A percentile compares a stretch with the other conserved stretches of the same genome.
Evolutionary conservation across 2,797 vertebrate genomes (phyloP).

Genomic region (Parambassis ranga): DNA sequence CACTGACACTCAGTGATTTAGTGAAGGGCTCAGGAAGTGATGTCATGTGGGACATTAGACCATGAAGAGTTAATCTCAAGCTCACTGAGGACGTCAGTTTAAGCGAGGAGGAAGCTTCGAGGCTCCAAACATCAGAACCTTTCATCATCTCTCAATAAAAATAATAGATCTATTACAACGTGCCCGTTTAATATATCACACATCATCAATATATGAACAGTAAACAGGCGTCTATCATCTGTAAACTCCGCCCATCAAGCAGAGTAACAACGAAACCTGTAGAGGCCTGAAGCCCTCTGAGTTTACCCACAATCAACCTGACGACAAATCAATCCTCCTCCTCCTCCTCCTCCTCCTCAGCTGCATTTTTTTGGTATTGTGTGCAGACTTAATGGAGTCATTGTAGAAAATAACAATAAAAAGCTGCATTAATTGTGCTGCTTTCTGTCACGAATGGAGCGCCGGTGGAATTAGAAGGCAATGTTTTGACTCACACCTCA

Average conservation of each 20-base stretch:
- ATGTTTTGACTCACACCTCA: slow-evolving; percentile 64
- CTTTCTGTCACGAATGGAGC: slow-evolving; percentile 36
- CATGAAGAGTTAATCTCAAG: background rate
- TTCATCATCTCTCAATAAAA: too few species aligned
- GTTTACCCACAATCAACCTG: background rate
- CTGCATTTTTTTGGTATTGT: slow-evolving; percentile 8
- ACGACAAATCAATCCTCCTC: too few species aligned
- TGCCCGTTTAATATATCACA: too few species aligned
- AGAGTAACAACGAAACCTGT: too few species aligned
- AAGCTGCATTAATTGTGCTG: slow-evolving; percentile 41
- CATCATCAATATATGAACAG: too few species aligned
- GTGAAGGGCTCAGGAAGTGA: background rate
- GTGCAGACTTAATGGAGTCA: slow-evolving; percentile 36
- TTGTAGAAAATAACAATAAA: slow-evolving; percentile 22
- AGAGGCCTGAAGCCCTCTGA: background rate
- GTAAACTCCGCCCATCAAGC: background rate
- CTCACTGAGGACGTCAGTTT: too few species aligned
- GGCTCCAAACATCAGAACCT: background rate
- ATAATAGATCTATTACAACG: too few species aligned
- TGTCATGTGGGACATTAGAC: background rate
- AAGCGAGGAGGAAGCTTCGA: background rate
- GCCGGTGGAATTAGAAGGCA: slow-evolving; percentile 49
- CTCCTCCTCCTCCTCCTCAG: slow-evolving; percentile 6
- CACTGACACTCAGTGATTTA: background rate
- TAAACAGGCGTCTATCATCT: background rate